Percentiles rank a stretch among this genome's conserved stretches.
Evolutionary conservation across 2,113 vertebrate genomes (phyloP).

Genomic region (Dendrocopos noguchii): DNA sequence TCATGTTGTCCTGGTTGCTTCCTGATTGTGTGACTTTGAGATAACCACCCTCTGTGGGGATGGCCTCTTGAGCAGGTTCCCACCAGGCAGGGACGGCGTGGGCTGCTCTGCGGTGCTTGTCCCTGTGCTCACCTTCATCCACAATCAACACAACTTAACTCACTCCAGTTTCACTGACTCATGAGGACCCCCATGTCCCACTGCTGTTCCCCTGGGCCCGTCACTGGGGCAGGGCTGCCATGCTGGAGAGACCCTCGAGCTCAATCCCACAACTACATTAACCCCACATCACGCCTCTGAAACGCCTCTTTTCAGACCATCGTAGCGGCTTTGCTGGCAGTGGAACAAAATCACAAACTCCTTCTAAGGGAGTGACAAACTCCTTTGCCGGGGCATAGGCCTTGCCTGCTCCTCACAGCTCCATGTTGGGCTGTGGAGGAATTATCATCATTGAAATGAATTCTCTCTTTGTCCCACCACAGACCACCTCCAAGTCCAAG

Average conservation of each 20-base stretch:
- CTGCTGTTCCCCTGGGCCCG: fast-evolving
- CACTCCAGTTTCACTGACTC: fast-evolving
- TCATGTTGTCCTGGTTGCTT: not conserved
- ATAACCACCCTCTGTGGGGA: not conserved
- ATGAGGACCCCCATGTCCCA: not conserved
- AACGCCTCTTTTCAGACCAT: not conserved
- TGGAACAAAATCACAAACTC: not conserved
- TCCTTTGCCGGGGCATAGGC: not conserved
- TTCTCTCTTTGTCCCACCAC: not conserved
- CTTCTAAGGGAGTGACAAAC: not conserved
- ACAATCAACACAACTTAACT: not conserved
- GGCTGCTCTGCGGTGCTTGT: not conserved
- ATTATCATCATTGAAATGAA: not conserved
- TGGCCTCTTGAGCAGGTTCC: not conserved
- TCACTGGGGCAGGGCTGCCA: not conserved
- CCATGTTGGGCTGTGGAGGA: not conserved
- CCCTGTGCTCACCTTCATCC: not conserved
- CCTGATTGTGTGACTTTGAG: conserved; percentile 4
- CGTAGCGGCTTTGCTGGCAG: not conserved
- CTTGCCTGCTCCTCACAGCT: not conserved
- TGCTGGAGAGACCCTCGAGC: fast-evolving
- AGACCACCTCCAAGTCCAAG: not conserved
- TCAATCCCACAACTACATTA: not conserved
- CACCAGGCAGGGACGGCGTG: not conserved
- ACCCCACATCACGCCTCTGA: not conserved